A percentile compares a stretch with the other conserved stretches of the same genome.
phyloP scores from a whole-genome alignment of 2,888 invertebrate genomes.

The Nipponacmea schrenckii region DNA sequence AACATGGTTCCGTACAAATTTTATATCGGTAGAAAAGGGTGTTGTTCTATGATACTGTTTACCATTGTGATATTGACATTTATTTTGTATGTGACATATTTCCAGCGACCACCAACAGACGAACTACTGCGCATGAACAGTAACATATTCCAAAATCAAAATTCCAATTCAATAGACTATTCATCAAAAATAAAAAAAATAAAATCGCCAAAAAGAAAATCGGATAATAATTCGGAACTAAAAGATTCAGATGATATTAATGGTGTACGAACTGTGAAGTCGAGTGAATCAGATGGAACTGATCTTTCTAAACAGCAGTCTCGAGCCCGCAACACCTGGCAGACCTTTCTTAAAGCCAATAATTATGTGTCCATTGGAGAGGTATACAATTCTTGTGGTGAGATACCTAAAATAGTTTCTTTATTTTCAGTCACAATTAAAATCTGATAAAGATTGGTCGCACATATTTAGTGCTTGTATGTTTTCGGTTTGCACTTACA shows the following conservation, averaged over 20 bases:
- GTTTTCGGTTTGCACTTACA: no score
- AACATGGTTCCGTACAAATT: no score
- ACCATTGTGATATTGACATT: slow-evolving; percentile 17
- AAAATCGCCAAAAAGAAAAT: background rate
- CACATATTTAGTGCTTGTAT: no score
- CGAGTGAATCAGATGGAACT: slow-evolving; percentile 31
- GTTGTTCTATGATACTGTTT: slow-evolving; percentile 9
- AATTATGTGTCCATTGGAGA: slow-evolving; percentile 49
- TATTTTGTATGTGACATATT: slow-evolving; percentile 28
- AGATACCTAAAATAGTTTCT: slow-evolving; percentile 13
- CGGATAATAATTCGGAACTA: background rate
- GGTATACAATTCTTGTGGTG: slow-evolving; percentile 52
- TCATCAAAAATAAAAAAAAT: background rate
- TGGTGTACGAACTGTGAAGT: slow-evolving; percentile 8
- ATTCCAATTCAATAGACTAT: background rate
- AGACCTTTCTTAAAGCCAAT: slow-evolving; percentile 41
- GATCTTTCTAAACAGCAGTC: slow-evolving; percentile 29
- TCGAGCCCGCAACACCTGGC: slow-evolving; percentile 38
- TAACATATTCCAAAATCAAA: background rate
- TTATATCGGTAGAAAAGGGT: background rate
- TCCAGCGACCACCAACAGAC: slow-evolving; percentile 33
- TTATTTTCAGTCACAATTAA: no score
- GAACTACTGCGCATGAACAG: slow-evolving; percentile 29
- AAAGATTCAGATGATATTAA: slow-evolving; percentile 1
- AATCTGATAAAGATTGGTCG: no score